Base-by-base conservation (phyloP, 2,797 vertebrate genomes). In the Alectoris magna region DNA sequence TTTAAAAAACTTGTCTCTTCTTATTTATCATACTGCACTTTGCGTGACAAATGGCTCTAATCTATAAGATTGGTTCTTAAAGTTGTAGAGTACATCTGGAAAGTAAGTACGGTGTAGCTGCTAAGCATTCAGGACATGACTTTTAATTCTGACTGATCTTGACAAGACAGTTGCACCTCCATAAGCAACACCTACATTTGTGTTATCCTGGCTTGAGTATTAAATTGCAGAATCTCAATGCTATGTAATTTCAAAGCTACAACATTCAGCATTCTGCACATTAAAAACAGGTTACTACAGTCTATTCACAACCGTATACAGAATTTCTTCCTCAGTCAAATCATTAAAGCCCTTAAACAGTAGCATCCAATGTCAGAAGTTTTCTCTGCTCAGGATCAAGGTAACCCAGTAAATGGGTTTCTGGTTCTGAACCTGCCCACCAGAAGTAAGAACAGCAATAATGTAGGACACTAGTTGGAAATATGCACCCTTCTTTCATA, bases 51-150 rank as follows among this genome's bases (percentile, higher is more conserved):
- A 44, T n/a, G 12, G 9, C 39, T 36, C 84, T 63, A 46, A 15
- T 27, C 41, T 67, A 15, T 67, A 48, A 71, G 74, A 53, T 26
- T n/a, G 29, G 10, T 10, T 60, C 16, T 36, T 43, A 71, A 41
- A 41, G 29, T 4, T 0, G 0, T 11, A n/a, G 3, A 66, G 3
- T 16, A 51, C 21, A 55, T 82, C 29, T 31, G 24, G 41, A 36
- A 1, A 55, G 62, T 16, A 13, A 17, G 46, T 0, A 0, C 6
- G 9, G 14, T 48, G 11, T 9, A 55, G 38, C 11, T 78, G 14
- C 34, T 36, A 66, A 34, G 38, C 6, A 67, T 29, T 70, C 36
- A 73, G 13, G 4, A 7, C 3, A n/a, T 5, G 10, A 72, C 17
- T 69, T 83, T 34, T 72, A 22, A 9, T 74, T 64, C 9, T 68